Percentiles rank a stretch among this genome's conserved stretches.
These are phyloP conservation scores for Actinernus sp. DNA, from an alignment of 92 coral and sea anemone species.

Conservation along the genomic window DNA sequence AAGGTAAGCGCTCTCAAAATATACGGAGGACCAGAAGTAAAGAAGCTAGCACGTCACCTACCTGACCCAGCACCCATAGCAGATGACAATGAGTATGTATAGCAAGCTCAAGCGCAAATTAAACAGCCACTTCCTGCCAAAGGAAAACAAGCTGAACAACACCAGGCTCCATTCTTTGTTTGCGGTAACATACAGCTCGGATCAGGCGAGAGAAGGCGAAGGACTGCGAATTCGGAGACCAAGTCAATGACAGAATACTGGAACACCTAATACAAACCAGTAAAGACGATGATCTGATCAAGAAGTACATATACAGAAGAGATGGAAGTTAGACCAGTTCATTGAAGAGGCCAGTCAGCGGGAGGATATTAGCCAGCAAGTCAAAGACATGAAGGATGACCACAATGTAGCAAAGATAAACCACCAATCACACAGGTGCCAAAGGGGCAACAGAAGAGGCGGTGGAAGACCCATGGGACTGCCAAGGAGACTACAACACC, in stretches of 20 bases:
- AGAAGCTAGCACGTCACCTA: no score
- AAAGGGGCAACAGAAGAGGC: no score
- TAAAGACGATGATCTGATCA: conserved; percentile 54
- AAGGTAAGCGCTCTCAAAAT: conserved; percentile 58
- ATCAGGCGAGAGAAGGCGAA: conserved; percentile 54
- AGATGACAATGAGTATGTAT: conserved; percentile 49
- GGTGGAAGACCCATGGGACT: no score
- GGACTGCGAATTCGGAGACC: no score
- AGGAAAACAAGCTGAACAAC: conserved; percentile 55
- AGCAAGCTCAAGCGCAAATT: conserved; percentile 39
- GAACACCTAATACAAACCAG: no score
- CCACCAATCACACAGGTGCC: neutral
- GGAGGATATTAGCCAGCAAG: no score
- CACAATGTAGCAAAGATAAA: no score
- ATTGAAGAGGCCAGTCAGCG: conserved; percentile 52
- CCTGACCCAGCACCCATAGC: conserved; percentile 37
- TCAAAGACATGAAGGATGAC: no score
- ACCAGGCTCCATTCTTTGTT: conserved; percentile 21
- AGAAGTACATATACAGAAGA: conserved; percentile 48
- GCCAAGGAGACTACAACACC: no score
- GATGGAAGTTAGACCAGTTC: conserved; percentile 59
- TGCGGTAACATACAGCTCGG: conserved; percentile 45
- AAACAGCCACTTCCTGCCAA: conserved; percentile 39
- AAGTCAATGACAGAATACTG: no score
- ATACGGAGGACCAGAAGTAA: no score